Conservation (phyloP, 2,797 vertebrate species). For the Galagoides demidoff region DNA sequence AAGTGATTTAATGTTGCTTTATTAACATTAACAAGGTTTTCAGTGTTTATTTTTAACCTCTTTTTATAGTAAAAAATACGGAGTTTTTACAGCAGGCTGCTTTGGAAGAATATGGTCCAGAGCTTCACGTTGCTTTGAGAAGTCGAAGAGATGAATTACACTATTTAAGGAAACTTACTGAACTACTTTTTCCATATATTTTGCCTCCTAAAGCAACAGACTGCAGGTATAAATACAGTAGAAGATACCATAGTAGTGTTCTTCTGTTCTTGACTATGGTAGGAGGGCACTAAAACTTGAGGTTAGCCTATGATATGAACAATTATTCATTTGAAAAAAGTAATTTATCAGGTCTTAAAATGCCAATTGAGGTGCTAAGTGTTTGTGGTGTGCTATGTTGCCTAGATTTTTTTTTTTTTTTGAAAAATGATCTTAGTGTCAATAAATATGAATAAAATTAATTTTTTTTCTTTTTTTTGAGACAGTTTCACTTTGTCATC, state of each 20-base stretch:
- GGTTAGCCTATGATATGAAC: constrained; percentile 31
- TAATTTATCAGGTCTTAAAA: constrained; percentile 28
- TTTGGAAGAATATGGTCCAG: constrained; percentile 93
- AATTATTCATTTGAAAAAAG: constrained; percentile 48
- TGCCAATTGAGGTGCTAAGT: constrained; percentile 1
- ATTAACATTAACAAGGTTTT: background rate
- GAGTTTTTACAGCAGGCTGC: constrained; percentile 93
- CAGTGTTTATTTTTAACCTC: constrained; percentile 66
- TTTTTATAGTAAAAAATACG: constrained; percentile 91
- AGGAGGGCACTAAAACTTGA: constrained; percentile 24
- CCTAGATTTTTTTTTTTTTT: constrained; percentile 50
- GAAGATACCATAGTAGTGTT: constrained; percentile 41
- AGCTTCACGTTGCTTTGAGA: constrained; percentile 94
- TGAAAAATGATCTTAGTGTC: constrained; percentile 14
- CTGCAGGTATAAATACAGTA: constrained; percentile 91
- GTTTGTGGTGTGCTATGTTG: background rate
- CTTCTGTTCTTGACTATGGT: constrained; percentile 6
- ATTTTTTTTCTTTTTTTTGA: background rate
- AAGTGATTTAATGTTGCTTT: constrained; percentile 34
- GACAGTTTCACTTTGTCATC: no score
- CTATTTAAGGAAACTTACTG: constrained; percentile 95
- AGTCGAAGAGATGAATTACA: constrained; percentile 94
- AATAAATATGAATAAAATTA: constrained; percentile 43
- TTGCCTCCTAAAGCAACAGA: constrained; percentile 96
- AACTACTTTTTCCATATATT: constrained; percentile 94